Percentiles rank a stretch among this genome's conserved stretches.
phyloP scores from a whole-genome alignment of 2,888 invertebrate genomes.

The Omphaloscelis lunosa region DNA sequence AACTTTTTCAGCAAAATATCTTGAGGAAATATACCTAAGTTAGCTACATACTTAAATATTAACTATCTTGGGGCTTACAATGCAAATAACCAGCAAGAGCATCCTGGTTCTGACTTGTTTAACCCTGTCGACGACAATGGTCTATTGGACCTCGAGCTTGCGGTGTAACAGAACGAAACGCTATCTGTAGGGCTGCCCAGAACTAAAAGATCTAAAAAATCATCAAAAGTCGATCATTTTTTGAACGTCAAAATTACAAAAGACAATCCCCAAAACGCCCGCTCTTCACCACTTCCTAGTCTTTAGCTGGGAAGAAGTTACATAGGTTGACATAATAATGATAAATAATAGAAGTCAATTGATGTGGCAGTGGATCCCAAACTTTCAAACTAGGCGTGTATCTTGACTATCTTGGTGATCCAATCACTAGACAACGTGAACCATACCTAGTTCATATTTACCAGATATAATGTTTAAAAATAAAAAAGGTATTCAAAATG shows the following conservation, averaged over 20 bases:
- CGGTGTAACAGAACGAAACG: constrained; percentile 39
- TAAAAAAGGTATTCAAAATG: too few species aligned
- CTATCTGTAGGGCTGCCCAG: constrained; percentile 39
- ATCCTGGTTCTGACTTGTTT: background rate
- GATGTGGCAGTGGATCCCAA: background rate
- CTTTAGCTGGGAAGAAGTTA: background rate
- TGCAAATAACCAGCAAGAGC: background rate
- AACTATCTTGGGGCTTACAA: too few species aligned
- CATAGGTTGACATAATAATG: background rate
- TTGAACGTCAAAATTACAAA: background rate
- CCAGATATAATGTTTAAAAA: background rate
- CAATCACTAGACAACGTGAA: background rate
- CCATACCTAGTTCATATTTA: background rate
- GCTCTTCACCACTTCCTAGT: background rate
- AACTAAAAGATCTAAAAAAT: background rate
- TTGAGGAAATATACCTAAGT: background rate
- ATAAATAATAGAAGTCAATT: background rate
- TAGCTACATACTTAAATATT: too few species aligned
- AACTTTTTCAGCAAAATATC: background rate
- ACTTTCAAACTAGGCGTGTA: too few species aligned
- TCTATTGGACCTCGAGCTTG: constrained; percentile 5
- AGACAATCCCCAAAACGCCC: background rate
- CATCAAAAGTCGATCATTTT: background rate
- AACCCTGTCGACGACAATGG: constrained; percentile 27
- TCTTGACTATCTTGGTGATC: too few species aligned